Percentiles rank a stretch among this genome's conserved stretches.
Conservation (phyloP, 2,113 vertebrate genomes). For the Lipophrys pholis region DNA sequence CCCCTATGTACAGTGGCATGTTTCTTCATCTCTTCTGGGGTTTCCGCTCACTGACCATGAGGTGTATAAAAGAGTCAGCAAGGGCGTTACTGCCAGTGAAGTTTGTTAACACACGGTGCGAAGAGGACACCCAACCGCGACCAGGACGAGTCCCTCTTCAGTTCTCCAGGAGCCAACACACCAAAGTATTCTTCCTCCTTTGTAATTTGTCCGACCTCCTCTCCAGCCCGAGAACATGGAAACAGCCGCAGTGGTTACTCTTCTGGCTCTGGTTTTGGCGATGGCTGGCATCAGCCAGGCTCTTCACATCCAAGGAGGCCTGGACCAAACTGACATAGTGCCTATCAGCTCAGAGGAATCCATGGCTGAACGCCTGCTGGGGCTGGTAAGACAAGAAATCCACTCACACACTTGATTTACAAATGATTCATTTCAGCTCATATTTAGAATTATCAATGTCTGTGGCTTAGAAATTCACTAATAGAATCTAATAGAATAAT, state of each 20-base stretch:
- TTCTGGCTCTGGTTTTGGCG: constrained; percentile 76
- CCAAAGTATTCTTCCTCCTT: constrained; percentile 3
- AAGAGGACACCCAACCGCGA: constrained; percentile 18
- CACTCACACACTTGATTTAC: constrained; percentile 6
- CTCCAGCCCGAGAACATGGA: constrained; percentile 67
- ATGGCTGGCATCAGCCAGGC: constrained; percentile 72
- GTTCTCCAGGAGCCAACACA: not conserved
- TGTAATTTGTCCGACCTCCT: not conserved
- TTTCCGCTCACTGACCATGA: not conserved
- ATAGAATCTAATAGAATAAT: too few relatives aligned
- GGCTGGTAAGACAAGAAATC: constrained; percentile 74
- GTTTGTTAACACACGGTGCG: constrained; percentile 4
- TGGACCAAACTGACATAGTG: constrained; percentile 56
- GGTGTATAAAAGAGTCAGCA: constrained; percentile 64
- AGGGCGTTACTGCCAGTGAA: constrained; percentile 21
- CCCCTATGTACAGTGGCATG: constrained; percentile 46
- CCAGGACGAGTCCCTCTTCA: not conserved
- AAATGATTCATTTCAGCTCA: not conserved
- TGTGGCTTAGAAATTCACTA: not conserved
- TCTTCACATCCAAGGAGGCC: constrained; percentile 62
- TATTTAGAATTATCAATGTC: too few relatives aligned
- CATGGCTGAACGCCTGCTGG: constrained; percentile 60
- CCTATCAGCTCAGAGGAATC: constrained; percentile 64
- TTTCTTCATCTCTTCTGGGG: constrained; percentile 51
- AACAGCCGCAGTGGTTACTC: constrained; percentile 62